Evolutionary conservation across 2,113 vertebrate genomes (phyloP).

Genomic region (Percopsis transmontana): DNA sequence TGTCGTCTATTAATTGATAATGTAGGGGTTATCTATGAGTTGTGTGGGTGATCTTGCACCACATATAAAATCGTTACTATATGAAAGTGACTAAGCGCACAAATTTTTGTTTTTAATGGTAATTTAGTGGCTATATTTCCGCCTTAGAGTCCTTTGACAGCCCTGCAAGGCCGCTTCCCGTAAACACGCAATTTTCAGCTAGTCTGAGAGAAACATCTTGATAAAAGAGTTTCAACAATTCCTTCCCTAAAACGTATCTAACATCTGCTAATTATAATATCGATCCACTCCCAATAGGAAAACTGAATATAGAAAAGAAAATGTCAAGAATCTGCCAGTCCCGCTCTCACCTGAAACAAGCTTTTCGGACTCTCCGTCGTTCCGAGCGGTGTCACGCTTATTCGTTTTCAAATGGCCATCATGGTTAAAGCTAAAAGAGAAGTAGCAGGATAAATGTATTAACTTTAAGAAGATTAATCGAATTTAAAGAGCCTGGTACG

Average conservation of each 20-base stretch:
- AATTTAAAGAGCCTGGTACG: slow-evolving; percentile 49
- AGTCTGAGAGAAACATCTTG: not conserved
- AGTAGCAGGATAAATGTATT: slow-evolving; percentile 33
- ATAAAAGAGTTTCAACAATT: not conserved
- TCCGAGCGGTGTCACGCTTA: slow-evolving; percentile 36
- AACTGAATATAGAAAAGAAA: slow-evolving; percentile 60
- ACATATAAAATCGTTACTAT: slow-evolving; percentile 13
- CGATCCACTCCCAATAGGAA: slow-evolving; percentile 15
- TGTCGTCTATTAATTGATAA: slow-evolving; percentile 45
- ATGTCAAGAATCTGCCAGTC: slow-evolving; percentile 40
- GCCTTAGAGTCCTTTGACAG: slow-evolving; percentile 47
- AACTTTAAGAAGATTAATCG: slow-evolving; percentile 43
- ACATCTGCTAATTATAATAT: not conserved
- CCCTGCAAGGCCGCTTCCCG: slow-evolving; percentile 56
- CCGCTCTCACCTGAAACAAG: slow-evolving; percentile 72
- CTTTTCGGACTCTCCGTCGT: slow-evolving; percentile 45
- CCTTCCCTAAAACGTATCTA: not conserved
- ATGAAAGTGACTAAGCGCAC: slow-evolving; percentile 2
- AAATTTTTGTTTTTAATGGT: not conserved
- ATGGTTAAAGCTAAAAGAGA: slow-evolving; percentile 50
- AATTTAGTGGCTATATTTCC: slow-evolving; percentile 31
- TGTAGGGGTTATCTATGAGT: not conserved
- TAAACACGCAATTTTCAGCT: slow-evolving; percentile 34
- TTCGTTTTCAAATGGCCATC: slow-evolving; percentile 67
- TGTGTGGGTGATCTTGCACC: slow-evolving; percentile 10